A percentile compares a stretch with the other conserved stretches of the same genome.
These are phyloP conservation scores for Sisyra nigra DNA, from an alignment of 2,888 invertebrate genomes.

Conservation along the genomic window DNA sequence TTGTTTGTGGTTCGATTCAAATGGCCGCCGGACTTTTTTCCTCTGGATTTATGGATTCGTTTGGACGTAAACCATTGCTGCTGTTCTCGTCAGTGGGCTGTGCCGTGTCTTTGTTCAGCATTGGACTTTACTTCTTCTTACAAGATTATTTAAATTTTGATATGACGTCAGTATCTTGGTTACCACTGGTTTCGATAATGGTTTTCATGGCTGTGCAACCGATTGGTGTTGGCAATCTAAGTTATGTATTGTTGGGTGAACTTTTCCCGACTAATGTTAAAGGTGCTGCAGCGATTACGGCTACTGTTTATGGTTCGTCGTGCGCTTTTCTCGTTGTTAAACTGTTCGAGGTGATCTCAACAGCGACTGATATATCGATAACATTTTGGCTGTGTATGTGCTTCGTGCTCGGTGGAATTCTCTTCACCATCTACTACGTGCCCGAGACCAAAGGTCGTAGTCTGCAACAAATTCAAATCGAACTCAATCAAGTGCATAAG, in stretches of 20 bases:
- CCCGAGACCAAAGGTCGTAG: constrained; percentile 27
- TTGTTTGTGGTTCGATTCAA: constrained; percentile 20
- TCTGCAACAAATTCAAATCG: constrained; percentile 21
- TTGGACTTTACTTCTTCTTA: constrained; percentile 23
- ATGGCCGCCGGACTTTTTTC: constrained; percentile 18
- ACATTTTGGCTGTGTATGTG: constrained; percentile 21
- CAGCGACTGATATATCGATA: constrained; percentile 19
- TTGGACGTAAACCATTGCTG: constrained; percentile 29
- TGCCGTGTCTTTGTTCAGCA: constrained; percentile 18
- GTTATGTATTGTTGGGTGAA: constrained; percentile 27
- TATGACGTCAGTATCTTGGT: constrained; percentile 19
- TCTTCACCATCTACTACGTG: constrained; percentile 20
- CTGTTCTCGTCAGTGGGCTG: constrained; percentile 25
- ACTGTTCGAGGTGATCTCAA: constrained; percentile 20
- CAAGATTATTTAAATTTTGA: constrained; percentile 19
- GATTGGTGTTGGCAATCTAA: constrained; percentile 27
- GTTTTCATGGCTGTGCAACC: constrained; percentile 25
- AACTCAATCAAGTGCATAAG: not conserved
- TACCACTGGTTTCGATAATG: constrained; percentile 24
- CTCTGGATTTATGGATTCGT: constrained; percentile 19
- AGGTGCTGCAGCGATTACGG: constrained; percentile 30
- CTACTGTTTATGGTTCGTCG: constrained; percentile 26
- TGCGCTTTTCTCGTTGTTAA: constrained; percentile 25
- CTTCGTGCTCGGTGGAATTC: constrained; percentile 14
- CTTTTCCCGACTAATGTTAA: constrained; percentile 29